phyloP scores from a whole-genome alignment of 1,140 invertebrate genomes.

The Delia radicum region DNA sequence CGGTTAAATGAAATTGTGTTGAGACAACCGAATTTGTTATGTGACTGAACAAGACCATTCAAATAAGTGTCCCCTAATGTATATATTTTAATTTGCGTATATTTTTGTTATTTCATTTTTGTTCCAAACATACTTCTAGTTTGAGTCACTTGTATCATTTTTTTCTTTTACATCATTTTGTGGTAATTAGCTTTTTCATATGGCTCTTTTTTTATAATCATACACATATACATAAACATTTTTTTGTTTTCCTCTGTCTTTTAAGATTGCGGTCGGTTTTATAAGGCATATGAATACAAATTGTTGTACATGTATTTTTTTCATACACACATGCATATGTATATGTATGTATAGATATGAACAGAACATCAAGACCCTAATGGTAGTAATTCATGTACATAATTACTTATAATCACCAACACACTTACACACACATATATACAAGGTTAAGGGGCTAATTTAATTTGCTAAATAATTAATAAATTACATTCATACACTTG shows the following conservation, averaged over 20 bases:
- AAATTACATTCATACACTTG: not conserved
- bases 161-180: not conserved
- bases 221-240: not conserved
- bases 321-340: not conserved
- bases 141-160: not conserved
- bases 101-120: not conserved
- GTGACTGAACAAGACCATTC: no score
- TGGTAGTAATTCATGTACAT: conserved; percentile 12
- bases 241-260: not conserved
- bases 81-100: not conserved
- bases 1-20: no score
- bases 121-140: not conserved
- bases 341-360: not conserved
- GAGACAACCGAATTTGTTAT: no score
- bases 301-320: not conserved
- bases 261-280: not conserved
- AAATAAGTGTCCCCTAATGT: no score
- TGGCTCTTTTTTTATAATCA: not conserved
- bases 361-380: not conserved
- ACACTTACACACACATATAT: not conserved
- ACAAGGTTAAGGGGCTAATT: not conserved
- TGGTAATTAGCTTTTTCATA: not conserved
- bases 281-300: conserved; percentile 2
- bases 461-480: not conserved
- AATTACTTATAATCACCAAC: not conserved